A percentile compares a stretch with the other conserved stretches of the same genome.
phyloP scores from a whole-genome alignment of 2,113 vertebrate species.

The Ariopsis seemanni region DNA sequence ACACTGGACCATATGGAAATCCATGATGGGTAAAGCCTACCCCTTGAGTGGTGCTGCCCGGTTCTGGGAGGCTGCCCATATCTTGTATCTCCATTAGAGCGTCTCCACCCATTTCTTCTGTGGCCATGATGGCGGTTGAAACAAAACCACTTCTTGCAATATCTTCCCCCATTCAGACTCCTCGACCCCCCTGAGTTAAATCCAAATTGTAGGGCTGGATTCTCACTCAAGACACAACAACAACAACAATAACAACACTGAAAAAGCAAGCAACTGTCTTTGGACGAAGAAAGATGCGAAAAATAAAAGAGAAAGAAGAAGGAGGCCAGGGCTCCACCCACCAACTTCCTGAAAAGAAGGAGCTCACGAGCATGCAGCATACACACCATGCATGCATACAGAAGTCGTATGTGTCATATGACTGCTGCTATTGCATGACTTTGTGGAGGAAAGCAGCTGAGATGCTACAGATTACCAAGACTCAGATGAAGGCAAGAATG shows the following conservation, averaged over 20 bases:
- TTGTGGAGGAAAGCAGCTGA: neutral
- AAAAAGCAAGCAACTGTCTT: neutral
- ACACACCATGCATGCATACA: constrained; percentile 16
- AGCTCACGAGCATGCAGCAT: neutral
- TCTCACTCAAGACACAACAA: neutral
- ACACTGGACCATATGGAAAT: neutral
- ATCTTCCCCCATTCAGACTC: neutral
- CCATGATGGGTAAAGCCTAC: constrained; percentile 15
- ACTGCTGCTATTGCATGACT: constrained; percentile 3
- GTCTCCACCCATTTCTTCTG: constrained; percentile 28
- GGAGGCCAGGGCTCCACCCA: constrained; percentile 34
- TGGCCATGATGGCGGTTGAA: constrained; percentile 22
- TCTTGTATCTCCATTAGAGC: constrained; percentile 13
- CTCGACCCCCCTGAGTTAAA: neutral
- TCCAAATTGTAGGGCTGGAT: neutral
- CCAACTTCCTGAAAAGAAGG: constrained; percentile 41
- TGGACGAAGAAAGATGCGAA: neutral
- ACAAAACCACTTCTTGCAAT: constrained; percentile 11
- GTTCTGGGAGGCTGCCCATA: constrained; percentile 11
- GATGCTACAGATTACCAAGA: neutral
- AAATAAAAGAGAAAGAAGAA: constrained; percentile 33
- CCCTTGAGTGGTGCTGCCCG: constrained; percentile 7
- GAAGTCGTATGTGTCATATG: constrained; percentile 20
- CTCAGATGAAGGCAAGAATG: neutral
- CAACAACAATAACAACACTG: neutral